Percentiles rank a stretch among this genome's conserved stretches.
These are phyloP conservation scores for Laticauda colubrina DNA, from an alignment of 2,113 vertebrate genomes.

Conservation along the genomic window DNA sequence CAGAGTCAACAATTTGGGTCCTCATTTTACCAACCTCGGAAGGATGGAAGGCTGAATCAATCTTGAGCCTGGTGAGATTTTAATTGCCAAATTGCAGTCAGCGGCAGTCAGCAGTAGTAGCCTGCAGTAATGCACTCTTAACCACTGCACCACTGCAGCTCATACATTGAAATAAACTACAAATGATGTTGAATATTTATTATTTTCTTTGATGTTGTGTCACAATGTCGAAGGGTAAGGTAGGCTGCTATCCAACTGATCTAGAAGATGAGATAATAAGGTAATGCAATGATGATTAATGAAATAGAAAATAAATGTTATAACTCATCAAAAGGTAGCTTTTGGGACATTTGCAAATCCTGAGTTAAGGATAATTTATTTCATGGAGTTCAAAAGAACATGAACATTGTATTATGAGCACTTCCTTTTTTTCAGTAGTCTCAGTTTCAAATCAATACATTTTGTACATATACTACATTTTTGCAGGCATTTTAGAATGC, in stretches of 20 bases:
- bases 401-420: neutral
- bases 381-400: neutral
- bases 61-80: no score
- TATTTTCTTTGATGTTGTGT: neutral
- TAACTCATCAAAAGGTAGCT: neutral
- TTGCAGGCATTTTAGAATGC: neutral
- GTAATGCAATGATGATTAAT: neutral
- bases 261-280: neutral
- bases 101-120: no score
- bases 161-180: neutral
- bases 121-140: no score
- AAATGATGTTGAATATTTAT: neutral
- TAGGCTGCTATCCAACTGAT: neutral
- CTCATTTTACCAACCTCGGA: no score
- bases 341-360: neutral
- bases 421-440: conserved; percentile 9
- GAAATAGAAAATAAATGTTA: neutral
- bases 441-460: neutral
- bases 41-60: no score
- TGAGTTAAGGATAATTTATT: neutral
- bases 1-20: no score
- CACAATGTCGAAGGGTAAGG: neutral
- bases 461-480: neutral
- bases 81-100: no score
- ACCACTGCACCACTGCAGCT: no score